Conservation (phyloP, 1,140 invertebrate species). For the Leptestheria dahalacensis region DNA sequence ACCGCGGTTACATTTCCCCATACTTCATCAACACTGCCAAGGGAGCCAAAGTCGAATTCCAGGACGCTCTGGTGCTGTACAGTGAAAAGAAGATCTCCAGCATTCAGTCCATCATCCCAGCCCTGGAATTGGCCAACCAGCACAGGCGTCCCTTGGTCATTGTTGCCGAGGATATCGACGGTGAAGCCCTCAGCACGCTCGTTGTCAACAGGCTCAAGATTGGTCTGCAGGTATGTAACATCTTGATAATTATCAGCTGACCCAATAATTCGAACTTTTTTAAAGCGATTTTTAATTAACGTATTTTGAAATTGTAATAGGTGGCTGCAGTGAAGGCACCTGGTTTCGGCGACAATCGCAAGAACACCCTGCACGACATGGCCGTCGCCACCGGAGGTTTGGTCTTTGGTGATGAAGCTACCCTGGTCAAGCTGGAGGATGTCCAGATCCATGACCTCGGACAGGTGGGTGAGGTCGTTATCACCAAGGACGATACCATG, state of each 20-base stretch:
- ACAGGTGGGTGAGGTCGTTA: constrained; percentile 82
- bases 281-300: neutral
- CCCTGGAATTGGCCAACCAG: constrained; percentile 86
- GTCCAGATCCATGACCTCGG: constrained; percentile 76
- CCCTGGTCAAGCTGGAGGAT: constrained; percentile 91
- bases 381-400: constrained; percentile 91
- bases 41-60: constrained; percentile 97
- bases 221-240: constrained; percentile 87
- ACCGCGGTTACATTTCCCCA: constrained; percentile 98
- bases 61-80: constrained; percentile 86
- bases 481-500: constrained; percentile 97
- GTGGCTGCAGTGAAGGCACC: constrained; percentile 92
- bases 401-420: constrained; percentile 95
- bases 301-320: neutral
- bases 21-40: constrained; percentile 99
- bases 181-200: constrained; percentile 91
- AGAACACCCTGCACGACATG: constrained; percentile 93
- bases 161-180: constrained; percentile 97
- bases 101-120: constrained; percentile 93
- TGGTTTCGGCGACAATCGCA: constrained; percentile 97
- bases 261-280: too few relatives aligned
- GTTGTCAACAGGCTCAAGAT: constrained; percentile 92
- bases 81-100: constrained; percentile 98
- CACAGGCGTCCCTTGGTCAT: constrained; percentile 91
- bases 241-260: too few relatives aligned